Evolutionary conservation across 2,113 vertebrate genomes (phyloP), one percentile per base, ranked within the genome.

Genomic region (Brachypodius melanocephalos): DNA sequence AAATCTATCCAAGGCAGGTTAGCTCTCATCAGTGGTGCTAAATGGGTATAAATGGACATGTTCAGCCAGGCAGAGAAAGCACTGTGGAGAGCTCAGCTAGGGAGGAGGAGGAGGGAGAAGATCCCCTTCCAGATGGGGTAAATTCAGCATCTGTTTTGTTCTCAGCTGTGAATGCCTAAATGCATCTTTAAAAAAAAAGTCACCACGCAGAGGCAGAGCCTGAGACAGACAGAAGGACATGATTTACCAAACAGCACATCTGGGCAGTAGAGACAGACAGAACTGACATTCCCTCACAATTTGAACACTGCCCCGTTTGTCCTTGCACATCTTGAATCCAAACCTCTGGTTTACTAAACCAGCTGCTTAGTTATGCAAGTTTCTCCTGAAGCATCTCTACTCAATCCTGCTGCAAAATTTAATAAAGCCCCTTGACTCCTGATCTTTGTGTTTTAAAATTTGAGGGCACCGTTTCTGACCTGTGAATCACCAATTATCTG

Each of bases 81-180:
- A 4, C 93, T 10, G 71, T 29, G 55, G 82, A 58, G 43, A 93
- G 34, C 36, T 83, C 85, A 45, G 14, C 5, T 2, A 75, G 65
- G 16, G 38, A 77, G 66, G 22, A 48, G 22, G 71, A 84, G 74
- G 52, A 80, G 65, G 34, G 74, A 95, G 77, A 82, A 87, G 84
- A 77, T 94, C 85, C 59, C 75, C 80, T 95, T 95, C 82, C 94
- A 96, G 90, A 97, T 58, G 78, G 88, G 86, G 89, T 92, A 94
- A 95, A 80, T 92, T 68, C 95, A 93, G 86, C 79, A 94, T 89
- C 58, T 65, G 69, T 42, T 73, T 81, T 54, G 28, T 68, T 94
- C 73, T 58, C 73, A 61, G 59, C 79, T 92, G 76, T 67, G 74
- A 72, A 68, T 3, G 22, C 62, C 31, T 74, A 93, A 95, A 86